These are phyloP conservation scores for Limosa lapponica DNA, from an alignment of 2,797 vertebrate species.

Conservation along the genomic window DNA sequence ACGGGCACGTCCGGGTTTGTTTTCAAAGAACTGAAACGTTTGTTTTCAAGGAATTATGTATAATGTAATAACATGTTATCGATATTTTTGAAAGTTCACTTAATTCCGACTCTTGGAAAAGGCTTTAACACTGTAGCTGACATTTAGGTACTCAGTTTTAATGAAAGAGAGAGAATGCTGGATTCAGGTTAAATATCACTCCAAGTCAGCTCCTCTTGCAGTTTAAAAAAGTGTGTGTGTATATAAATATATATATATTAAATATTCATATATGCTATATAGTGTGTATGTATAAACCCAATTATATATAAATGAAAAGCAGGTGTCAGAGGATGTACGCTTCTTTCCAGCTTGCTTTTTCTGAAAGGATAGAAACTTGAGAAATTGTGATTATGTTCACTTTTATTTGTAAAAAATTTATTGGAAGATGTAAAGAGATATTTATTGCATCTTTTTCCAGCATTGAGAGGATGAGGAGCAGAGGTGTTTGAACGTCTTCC, in stretches of 20 bases:
- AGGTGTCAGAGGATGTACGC: background rate
- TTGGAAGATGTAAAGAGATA: background rate
- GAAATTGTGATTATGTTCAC: background rate
- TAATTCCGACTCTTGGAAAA: background rate
- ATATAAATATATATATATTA: background rate
- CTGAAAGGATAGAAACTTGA: background rate
- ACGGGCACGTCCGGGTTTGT: background rate
- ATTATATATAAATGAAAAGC: background rate
- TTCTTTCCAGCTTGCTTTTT: background rate
- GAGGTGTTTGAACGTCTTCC: background rate
- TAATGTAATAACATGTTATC: background rate
- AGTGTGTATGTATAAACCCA: background rate
- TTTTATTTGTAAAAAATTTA: background rate
- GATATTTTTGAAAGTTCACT: background rate
- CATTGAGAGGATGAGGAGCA: background rate
- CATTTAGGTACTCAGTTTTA: background rate
- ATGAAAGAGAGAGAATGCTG: background rate
- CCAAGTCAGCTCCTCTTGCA: background rate
- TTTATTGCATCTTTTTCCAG: background rate
- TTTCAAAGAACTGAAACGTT: too few relatives aligned
- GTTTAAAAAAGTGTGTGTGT: background rate
- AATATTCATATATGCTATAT: background rate
- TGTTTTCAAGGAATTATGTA: background rate
- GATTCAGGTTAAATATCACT: conserved; percentile 11
- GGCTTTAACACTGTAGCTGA: background rate